Base-by-base conservation (phyloP, 1,140 invertebrate species). In the Eriosoma lanigerum region DNA sequence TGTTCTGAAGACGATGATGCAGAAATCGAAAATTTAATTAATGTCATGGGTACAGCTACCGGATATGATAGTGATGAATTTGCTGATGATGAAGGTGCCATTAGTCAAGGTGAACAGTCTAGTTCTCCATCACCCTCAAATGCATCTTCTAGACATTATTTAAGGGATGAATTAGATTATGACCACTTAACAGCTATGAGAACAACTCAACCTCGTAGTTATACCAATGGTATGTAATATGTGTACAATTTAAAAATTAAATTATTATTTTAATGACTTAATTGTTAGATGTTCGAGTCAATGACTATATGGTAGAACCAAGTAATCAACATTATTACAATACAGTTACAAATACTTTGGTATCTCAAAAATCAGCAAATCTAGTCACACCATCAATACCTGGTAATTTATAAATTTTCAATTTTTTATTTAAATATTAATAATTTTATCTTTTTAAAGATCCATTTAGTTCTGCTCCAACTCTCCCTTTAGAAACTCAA, bases 71-170 rank as follows among this genome's bases (percentile, higher is more conserved):
- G 88, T 75, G 90, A 91, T 86, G 89, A 90, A 68, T 91, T 91
- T 84, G 90, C 90, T 5, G 90, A 91, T 82, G 90, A 91, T 81
- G 90, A 91, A 84, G 89, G 87, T 6, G 89, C 89, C 66, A 88
- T 88, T 60, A 89, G 90, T 84, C 88, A 88, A 9, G 75, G 83
- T 58, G 75, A 78, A 78, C 75, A 78, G 19, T 78, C 75, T 9
- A 78, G 75, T 62, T 78, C 75, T 13, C 75, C 75, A 78, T 78
- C 75, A 24, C 75, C 75, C 10, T 78, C 75, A 48, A 78, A 78
- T 46, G 38, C 75, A 46, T 78, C 75, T 26, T 78, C 75, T 19
- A 78, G 75, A 78, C 75, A 78, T 78, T 78, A 78, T 78, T 48
- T 78, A 60, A 78, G 75, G 48, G 75, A 78, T 60, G 75, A 78